Evolutionary conservation across 2,113 vertebrate genomes (phyloP).

Genomic region (Brachyhypopomus gauderio): DNA sequence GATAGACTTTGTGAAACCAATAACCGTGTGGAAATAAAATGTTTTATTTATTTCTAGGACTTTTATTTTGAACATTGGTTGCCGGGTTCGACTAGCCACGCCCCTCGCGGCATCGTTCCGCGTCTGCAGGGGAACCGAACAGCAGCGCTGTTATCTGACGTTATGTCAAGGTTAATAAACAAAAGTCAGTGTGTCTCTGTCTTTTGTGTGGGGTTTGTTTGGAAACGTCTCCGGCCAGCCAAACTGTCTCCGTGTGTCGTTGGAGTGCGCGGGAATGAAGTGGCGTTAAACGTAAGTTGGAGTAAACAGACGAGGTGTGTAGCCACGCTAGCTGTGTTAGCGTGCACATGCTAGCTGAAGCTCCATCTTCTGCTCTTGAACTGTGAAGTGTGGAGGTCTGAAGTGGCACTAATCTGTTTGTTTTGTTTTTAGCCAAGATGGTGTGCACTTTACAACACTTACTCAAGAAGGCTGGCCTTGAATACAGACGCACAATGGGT

Average conservation of each 20-base stretch:
- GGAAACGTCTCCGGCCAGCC: conserved; percentile 3
- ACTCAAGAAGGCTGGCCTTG: not conserved
- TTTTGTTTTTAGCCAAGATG: conserved; percentile 9
- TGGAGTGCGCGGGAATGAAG: conserved; percentile 10
- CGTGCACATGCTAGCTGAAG: no score
- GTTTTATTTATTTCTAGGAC: not conserved
- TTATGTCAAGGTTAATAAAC: conserved; percentile 51
- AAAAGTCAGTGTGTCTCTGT: conserved; percentile 28
- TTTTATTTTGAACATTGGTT: conserved; percentile 43
- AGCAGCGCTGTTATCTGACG: not conserved
- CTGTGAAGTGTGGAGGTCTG: not conserved
- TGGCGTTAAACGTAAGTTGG: conserved; percentile 7
- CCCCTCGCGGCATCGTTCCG: no score
- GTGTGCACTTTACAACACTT: not conserved
- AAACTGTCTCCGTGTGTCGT: not conserved
- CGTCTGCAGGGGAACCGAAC: not conserved
- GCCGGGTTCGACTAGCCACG: not conserved
- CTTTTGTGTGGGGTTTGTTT: conserved; percentile 1
- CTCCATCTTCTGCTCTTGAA: no score
- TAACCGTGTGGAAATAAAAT: not conserved
- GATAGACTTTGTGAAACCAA: not conserved
- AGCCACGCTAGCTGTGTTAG: no score
- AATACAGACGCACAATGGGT: not conserved
- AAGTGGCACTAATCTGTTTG: not conserved
- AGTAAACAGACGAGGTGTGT: no score